Evolutionary conservation across 2,113 vertebrate species (phyloP).

Genomic region (Chaenocephalus aceratus): DNA sequence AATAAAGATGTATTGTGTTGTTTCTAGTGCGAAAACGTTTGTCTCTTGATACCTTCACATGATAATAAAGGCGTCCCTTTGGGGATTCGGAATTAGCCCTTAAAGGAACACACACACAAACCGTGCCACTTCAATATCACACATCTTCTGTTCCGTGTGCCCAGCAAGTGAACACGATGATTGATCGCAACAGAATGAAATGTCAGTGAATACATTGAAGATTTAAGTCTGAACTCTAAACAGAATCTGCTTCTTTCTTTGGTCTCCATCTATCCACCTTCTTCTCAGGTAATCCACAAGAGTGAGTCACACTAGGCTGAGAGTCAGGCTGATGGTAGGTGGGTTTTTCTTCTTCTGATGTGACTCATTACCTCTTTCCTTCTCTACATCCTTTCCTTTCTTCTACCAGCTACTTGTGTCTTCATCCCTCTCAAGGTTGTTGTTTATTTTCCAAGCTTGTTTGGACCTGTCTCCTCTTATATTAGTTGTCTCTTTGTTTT

Average conservation of each 20-base stretch:
- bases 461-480: background rate
- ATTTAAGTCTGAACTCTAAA: constrained; percentile 11
- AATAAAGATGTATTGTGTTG: background rate
- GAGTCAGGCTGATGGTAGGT: constrained; percentile 80
- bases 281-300: constrained; percentile 61
- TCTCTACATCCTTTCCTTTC: background rate
- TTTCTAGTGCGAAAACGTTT: constrained; percentile 24
- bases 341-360: constrained; percentile 41
- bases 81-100: constrained; percentile 54
- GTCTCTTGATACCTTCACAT: constrained; percentile 23
- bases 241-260: constrained; percentile 25
- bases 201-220: background rate
- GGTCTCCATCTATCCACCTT: constrained; percentile 4
- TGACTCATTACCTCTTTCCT: background rate
- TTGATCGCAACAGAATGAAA: constrained; percentile 21
- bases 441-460: constrained; percentile 14
- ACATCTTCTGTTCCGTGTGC: background rate
- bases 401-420: background rate
- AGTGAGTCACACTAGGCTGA: constrained; percentile 55
- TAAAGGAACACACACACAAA: constrained; percentile 16
- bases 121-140: constrained; percentile 3
- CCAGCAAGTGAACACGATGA: background rate
- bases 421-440: background rate
- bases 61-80: constrained; percentile 15
- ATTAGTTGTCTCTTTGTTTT: constrained; percentile 2